Base-by-base conservation (phyloP, 2,113 vertebrate genomes). In the Taurulus bubalis region DNA sequence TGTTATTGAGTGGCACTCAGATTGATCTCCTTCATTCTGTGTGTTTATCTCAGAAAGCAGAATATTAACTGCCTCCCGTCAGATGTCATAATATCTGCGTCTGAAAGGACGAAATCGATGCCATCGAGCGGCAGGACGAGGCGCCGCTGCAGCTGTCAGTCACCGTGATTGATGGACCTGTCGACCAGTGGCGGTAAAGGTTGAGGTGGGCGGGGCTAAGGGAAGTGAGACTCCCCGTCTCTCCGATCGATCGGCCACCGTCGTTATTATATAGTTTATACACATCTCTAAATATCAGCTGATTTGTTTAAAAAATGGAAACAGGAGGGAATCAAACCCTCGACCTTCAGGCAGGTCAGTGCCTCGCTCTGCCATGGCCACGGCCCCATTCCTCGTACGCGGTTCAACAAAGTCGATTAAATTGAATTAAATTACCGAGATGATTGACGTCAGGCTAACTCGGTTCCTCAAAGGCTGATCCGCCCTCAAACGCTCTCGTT, bases 91-190 rank as follows among this genome's bases (percentile, higher is more conserved):
- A 88, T 86, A 86, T 81, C 85, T 73, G 74, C 15, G 71, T 71
- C 67, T 71, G 51, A 83, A 77, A 78, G 65, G 47, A 85, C 56
- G 14, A 88, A 84, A 93, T 95, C 92, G 76, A 92, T 92, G 58
- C 8, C 4, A 94, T 94, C 63, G 92, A 94, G 85, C 64, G 16
- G 77, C 53, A 42, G 47, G 67, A 80, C 36, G 76, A 89, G 83
- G 68, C 69, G 83, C 87, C 63, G 63, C 87, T 63, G 72, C 83
- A 67, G 84, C 83, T 69, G 91, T 84, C 90, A 70, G 26, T 92
- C 84, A 82, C 1, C 18, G 2, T 91, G 93, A 94, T 80, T 80
- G 93, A 94, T 93, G 89, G 79, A 92, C 77, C 91, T 87, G 77
- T 90, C 83, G n/a, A 26, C 86, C 86, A 83, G 78, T 89, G 73